phyloP scores from a whole-genome alignment of 64 coral and sea anemone genomes.

The Pachyseris speciosa region DNA sequence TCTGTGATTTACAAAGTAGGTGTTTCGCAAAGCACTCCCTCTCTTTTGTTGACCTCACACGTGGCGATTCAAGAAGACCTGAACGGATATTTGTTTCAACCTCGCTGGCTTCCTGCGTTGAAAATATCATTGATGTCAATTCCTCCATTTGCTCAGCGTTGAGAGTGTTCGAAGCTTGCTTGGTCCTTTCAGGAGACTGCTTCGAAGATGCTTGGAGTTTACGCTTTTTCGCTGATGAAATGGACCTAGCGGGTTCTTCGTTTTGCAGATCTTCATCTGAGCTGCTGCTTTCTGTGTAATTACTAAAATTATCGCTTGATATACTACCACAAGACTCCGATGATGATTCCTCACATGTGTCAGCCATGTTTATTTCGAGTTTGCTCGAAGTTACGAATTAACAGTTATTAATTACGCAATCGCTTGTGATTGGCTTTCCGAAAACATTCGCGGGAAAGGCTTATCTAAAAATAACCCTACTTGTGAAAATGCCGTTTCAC shows the following conservation, averaged over 20 bases:
- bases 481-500: too few species aligned
- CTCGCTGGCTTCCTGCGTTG: neutral
- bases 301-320: neutral
- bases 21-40: too few species aligned
- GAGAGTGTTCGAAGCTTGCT: too few species aligned
- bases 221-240: neutral
- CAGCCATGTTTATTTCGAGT: too few species aligned
- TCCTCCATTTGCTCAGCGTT: neutral
- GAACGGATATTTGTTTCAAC: neutral
- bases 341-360: too few species aligned
- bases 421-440: too few species aligned
- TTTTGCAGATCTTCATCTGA: neutral
- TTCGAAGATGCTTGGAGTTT: neutral
- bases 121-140: neutral
- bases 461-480: too few species aligned
- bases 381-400: too few species aligned
- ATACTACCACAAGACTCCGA: too few species aligned
- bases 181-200: neutral
- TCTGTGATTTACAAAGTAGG: constrained; percentile 10
- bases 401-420: too few species aligned
- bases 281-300: neutral
- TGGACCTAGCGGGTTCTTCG: neutral
- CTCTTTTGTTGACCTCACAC: neutral
- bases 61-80: neutral
- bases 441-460: too few species aligned